Conservation (phyloP, 2,888 invertebrate species). For the Cylloceria caligata region DNA sequence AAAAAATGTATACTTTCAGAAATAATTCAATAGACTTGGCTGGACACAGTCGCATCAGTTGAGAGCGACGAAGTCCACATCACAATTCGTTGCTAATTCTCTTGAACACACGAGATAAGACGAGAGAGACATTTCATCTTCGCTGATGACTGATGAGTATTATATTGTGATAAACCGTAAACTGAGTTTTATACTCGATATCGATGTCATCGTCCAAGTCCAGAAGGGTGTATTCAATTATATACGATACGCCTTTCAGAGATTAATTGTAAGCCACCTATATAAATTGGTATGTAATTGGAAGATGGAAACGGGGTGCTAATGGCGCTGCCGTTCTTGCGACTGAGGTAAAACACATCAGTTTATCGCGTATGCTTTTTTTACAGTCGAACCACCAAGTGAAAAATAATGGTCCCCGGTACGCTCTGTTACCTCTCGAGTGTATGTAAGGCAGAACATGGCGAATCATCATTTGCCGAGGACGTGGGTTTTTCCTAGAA, state of each 20-base stretch:
- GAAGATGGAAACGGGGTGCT: slow-evolving; percentile 6
- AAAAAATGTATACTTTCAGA: slow-evolving; percentile 44
- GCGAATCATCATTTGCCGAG: slow-evolving; percentile 41
- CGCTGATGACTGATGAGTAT: background rate
- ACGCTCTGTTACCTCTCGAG: slow-evolving; percentile 38
- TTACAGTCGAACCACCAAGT: slow-evolving; percentile 30
- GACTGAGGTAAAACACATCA: slow-evolving; percentile 61
- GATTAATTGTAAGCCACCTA: too few relatives aligned
- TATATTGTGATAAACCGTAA: slow-evolving; percentile 19
- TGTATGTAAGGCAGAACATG: slow-evolving; percentile 14
- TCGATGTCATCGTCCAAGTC: too few relatives aligned
- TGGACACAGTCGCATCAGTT: slow-evolving; percentile 41
- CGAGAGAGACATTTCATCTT: background rate
- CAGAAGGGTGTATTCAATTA: too few relatives aligned
- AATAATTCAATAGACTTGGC: slow-evolving; percentile 47
- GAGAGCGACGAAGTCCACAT: slow-evolving; percentile 35
- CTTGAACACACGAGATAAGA: background rate
- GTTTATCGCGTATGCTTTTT: slow-evolving; percentile 49
- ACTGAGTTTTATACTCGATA: too few relatives aligned
- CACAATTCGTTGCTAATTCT: background rate
- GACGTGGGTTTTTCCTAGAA: slow-evolving; percentile 75
- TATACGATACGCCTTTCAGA: too few relatives aligned
- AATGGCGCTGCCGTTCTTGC: slow-evolving; percentile 35
- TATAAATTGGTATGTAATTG: slow-evolving; percentile 38
- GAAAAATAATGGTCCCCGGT: slow-evolving; percentile 27